A percentile compares a stretch with the other conserved stretches of the same genome.
Conservation (phyloP, 2,888 invertebrate species). For the Capitulum mitella region DNA sequence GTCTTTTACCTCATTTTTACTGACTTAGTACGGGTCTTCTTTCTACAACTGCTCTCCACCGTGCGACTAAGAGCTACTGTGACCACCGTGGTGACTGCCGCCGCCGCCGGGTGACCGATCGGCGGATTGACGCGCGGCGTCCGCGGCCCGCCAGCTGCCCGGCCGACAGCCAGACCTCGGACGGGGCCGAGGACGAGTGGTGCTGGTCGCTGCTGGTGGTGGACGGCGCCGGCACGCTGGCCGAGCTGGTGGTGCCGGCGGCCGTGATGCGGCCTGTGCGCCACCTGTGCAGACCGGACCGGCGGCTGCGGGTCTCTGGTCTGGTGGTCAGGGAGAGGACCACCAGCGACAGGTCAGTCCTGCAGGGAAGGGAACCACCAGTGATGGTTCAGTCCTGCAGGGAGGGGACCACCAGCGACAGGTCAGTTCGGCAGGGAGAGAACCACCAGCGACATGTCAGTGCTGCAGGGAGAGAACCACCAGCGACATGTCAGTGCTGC, state of each 20-base stretch:
- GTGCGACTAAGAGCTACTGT: too few relatives aligned
- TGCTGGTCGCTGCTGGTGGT: constrained; percentile 13
- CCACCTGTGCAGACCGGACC: background rate
- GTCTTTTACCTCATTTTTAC: too few relatives aligned
- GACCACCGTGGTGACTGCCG: too few relatives aligned
- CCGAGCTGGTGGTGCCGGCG: background rate
- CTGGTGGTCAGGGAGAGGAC: background rate
- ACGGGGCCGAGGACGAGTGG: background rate
- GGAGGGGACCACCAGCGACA: background rate
- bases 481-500: background rate
- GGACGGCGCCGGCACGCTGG: background rate
- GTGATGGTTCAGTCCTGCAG: background rate
- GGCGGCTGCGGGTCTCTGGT: background rate
- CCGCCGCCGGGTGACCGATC: too few relatives aligned
- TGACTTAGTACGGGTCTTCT: too few relatives aligned
- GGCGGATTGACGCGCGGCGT: too few relatives aligned
- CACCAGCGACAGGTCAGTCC: background rate
- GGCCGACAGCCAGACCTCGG: background rate
- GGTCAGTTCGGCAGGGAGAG: background rate
- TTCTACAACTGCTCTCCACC: too few relatives aligned
- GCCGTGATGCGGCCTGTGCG: background rate
- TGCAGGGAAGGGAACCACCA: background rate
- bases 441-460: background rate
- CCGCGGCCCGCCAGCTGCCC: background rate
- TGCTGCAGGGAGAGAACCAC: background rate